Evolutionary conservation across 2,113 vertebrate species (phyloP).

Genomic region (Pampusana beccarii): DNA sequence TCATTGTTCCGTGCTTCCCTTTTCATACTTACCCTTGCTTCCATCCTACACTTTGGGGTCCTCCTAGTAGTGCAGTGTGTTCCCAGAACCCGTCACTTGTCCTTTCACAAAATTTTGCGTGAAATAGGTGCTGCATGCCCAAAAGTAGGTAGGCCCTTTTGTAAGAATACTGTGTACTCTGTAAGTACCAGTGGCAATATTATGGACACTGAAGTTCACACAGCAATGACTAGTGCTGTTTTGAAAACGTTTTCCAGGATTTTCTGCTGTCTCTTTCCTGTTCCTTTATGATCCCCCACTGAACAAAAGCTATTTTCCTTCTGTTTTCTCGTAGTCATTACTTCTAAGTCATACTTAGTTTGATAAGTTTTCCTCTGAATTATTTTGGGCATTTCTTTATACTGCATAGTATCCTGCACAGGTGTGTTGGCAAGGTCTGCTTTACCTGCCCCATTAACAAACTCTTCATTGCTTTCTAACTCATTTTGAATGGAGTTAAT

Average conservation of each 20-base stretch:
- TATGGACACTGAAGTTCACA: background rate
- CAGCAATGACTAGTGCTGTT: background rate
- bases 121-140: background rate
- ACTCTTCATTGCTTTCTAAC: background rate
- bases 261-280: background rate
- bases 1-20: background rate
- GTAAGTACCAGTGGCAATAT: background rate
- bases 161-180: background rate
- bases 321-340: background rate
- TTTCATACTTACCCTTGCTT: background rate
- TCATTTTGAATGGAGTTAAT: background rate
- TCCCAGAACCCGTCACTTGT: background rate
- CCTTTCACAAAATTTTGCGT: background rate
- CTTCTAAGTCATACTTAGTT: background rate
- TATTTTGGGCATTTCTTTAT: background rate
- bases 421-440: background rate
- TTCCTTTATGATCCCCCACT: background rate
- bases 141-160: background rate
- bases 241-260: background rate
- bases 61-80: background rate
- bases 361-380: background rate
- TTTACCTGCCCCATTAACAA: background rate
- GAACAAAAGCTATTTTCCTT: background rate
- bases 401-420: background rate
- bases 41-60: background rate